phyloP scores from a whole-genome alignment of 2,797 vertebrate species.

The Sebastes kiyomatsui region DNA sequence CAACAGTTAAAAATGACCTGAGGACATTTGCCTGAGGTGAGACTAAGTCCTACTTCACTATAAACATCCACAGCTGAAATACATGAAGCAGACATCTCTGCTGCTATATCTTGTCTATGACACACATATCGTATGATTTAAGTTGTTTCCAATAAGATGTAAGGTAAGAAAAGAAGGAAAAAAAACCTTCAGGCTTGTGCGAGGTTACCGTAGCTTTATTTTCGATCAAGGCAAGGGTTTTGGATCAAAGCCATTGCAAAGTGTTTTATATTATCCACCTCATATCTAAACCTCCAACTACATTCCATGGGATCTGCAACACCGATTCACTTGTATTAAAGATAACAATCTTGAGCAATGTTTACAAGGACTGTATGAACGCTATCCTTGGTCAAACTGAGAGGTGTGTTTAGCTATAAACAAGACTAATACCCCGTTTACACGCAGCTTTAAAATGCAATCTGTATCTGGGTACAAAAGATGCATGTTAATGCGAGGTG shows the following conservation, averaged over 20 bases:
- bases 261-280: not conserved
- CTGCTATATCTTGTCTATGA: not conserved
- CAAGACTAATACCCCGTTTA: not conserved
- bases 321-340: not conserved
- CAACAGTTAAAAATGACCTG: constrained; percentile 8
- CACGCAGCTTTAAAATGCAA: not conserved
- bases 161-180: not conserved
- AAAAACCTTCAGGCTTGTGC: not conserved
- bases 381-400: not conserved
- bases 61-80: not conserved
- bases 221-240: not conserved
- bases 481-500: not conserved
- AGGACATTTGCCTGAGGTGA: constrained; percentile 3
- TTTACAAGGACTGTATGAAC: not conserved
- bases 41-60: not conserved
- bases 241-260: not conserved
- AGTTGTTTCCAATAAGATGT: not conserved
- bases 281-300: not conserved
- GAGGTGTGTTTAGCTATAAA: not conserved
- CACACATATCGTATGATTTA: not conserved
- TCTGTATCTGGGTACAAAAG: not conserved
- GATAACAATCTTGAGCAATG: not conserved
- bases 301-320: not conserved
- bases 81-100: not conserved
- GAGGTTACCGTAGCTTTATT: not conserved